Evolutionary conservation across 2,113 vertebrate species (phyloP), one percentile per base, ranked within the genome.

Genomic region (Atrichornis clamosus): DNA sequence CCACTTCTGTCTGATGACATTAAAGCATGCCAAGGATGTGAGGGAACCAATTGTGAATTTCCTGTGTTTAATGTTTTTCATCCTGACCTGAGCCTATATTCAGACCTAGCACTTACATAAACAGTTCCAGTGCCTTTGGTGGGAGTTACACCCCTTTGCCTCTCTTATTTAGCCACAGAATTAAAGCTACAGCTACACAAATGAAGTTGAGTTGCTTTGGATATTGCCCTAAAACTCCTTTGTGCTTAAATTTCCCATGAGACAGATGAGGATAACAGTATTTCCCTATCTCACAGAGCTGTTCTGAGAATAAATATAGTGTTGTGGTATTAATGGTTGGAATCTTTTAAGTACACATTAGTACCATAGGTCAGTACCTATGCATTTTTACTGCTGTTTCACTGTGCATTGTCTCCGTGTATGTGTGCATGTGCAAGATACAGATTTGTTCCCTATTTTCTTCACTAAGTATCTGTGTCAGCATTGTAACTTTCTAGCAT

Each of bases 21-120:
- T 79, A 83, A 94, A 94, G 79, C 60, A 41, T 72, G 44, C 63
- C 68, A 75, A 93, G 90, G 79, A 84, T 78, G 47, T 93, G 85
- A 92, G 79, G 60, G 60, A 94, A 67, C 67, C 11, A 6, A 84
- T 6, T 78, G 67, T 59, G 90, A 85, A 93, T 92, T 97, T 96
- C 95, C 95, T 91, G 74, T 96, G 87, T 96, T 96, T 95, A 94
- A 94, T 94, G 63, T 90, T 97, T 93, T 91, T 76, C 91, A 93
- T 96, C 93, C 95, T 90, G 75, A 86, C 30, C 35, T 84, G 79
- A 86, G 92, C 79, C 70, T 94, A 6, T 93, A 86, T 95, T 93
- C 67, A 85, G 87, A 83, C 47, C 30, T 80, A 70, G 74, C 75
- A 88, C 93, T 95, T 95, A 91, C 79, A 84, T 59, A 77, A 91